Evolutionary conservation across 2,113 vertebrate genomes (phyloP), one percentile per base, ranked within the genome.

Genomic region (Aythya baeri): DNA sequence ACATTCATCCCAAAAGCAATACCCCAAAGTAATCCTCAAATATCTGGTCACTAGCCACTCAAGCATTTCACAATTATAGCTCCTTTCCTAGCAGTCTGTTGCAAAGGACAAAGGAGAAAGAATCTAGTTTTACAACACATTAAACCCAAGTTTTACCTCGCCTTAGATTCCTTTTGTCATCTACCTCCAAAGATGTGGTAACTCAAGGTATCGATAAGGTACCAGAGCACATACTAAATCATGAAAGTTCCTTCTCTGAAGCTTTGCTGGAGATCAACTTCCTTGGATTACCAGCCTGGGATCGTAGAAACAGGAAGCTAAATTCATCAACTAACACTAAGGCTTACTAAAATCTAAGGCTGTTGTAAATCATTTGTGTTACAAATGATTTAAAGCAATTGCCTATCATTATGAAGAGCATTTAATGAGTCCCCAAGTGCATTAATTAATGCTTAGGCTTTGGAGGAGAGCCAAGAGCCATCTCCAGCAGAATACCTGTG

Each of bases 321-420:
- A 92, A 58, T 31, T 81, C 73, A 79, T 63, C 91, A 95, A 79
- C 89, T 89, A 89, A 58, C 50, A 84, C 84, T 62, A 76, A 79
- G 67, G 74, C 86, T 93, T 92, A 92, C 94, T 91, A 94, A 92
- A 94, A 91, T 87, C 84, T 12, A 62, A 87, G 41, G 91, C 84
- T 73, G 62, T 49, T 96, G 91, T 89, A 96, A 92, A 92, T 84
- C 65, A 92, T 86, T 96, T 86, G 72, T 38, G 13, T 34, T 52
- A 91, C 71, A 93, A 96, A 89, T 86, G 57, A 92, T 87, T 91
- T 91, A 81, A 94, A 86, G 94, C 86, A 96, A 97, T 87, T 95
- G 93, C 86, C 91, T 82, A 79, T 96, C 91, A 95, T 95, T 94
- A 96, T 50, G 86, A 91, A 82, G 66, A 96, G 86, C 36, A 62